A percentile compares a stretch with the other conserved stretches of the same genome.
These are phyloP conservation scores for Eucidaris tribuloides DNA, from an alignment of 35 echinoderm and acorn worm species.

Conservation along the genomic window DNA sequence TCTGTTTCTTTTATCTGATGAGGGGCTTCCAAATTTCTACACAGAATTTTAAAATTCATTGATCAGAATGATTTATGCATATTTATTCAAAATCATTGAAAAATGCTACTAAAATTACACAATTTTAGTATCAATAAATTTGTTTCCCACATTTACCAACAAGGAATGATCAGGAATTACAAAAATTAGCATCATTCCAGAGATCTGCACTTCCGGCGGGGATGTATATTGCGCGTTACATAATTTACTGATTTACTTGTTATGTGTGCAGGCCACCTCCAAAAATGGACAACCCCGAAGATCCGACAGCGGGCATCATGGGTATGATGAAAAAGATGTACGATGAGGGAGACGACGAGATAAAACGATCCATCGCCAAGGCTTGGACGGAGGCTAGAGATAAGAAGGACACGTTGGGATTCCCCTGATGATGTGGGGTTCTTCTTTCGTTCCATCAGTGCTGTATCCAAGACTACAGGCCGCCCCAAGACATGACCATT, in stretches of 20 bases:
- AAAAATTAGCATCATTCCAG: background rate
- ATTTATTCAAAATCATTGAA: too few species aligned
- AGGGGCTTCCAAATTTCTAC: too few species aligned
- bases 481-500: too few species aligned
- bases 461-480: too few species aligned
- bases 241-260: background rate
- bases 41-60: too few species aligned
- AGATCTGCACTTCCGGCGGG: too few species aligned
- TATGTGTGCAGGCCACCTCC: background rate
- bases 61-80: too few species aligned
- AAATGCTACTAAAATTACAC: background rate
- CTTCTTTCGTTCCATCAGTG: too few species aligned
- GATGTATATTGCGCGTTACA: too few species aligned
- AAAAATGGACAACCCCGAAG: slow-evolving; percentile 24
- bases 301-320: slow-evolving; percentile 67
- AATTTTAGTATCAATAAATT: background rate
- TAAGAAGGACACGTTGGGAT: slow-evolving; percentile 36
- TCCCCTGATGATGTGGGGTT: background rate
- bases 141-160: background rate
- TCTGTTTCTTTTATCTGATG: too few species aligned
- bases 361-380: slow-evolving; percentile 88
- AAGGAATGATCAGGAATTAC: background rate
- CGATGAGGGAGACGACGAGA: slow-evolving; percentile 97
- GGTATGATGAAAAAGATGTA: slow-evolving; percentile 98
- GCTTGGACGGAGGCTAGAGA: slow-evolving; percentile 88